A percentile compares a stretch with the other conserved stretches of the same genome.
Evolutionary conservation across 2,113 vertebrate genomes (phyloP).

Genomic region (Astur gentilis): DNA sequence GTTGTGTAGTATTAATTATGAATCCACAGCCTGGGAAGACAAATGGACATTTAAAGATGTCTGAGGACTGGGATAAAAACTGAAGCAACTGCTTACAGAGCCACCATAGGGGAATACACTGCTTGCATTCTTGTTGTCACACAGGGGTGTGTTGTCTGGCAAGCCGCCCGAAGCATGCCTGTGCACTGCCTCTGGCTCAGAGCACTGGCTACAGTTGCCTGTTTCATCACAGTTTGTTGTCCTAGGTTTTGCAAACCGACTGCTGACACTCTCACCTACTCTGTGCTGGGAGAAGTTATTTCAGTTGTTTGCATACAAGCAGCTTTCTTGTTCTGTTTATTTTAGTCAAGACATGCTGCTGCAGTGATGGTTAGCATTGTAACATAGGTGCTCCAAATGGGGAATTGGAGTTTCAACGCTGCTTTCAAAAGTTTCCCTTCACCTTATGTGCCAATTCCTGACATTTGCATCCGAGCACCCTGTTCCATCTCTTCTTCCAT

Average conservation of each 20-base stretch:
- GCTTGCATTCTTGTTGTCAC: background rate
- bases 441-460: background rate
- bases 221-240: background rate
- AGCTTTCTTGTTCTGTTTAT: background rate
- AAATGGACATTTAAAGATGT: background rate
- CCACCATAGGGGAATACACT: accelerated
- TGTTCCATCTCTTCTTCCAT: background rate
- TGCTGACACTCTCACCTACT: background rate
- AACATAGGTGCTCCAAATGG: accelerated
- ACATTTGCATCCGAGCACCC: accelerated
- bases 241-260: background rate
- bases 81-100: background rate
- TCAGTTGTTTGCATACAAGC: background rate
- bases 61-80: background rate
- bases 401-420: background rate
- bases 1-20: background rate
- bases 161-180: background rate
- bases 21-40: background rate
- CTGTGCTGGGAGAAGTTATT: background rate
- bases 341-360: background rate
- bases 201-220: accelerated
- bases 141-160: accelerated
- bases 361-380: background rate
- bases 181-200: accelerated
- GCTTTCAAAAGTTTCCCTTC: background rate